Evolutionary conservation across 2,888 invertebrate genomes (phyloP), one percentile per base, ranked within the genome.

Genomic region (Pelosia muscerda): DNA sequence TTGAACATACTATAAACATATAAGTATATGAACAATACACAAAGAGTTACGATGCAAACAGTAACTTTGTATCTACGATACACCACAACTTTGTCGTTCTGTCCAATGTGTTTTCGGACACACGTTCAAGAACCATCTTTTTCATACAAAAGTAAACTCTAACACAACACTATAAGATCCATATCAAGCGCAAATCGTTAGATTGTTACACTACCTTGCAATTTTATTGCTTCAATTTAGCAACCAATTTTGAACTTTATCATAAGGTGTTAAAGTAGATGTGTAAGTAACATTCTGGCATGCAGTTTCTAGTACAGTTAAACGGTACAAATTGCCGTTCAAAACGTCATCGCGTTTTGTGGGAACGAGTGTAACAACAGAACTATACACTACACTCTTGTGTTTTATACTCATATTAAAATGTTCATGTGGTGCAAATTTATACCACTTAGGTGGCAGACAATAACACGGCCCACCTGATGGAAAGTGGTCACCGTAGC

Each of bases 311-410:
- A 81, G 79, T 78, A 82, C 75, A 81, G 83, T 85, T 86, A 87
- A 89, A 86, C 81, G 83, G 78, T 88, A 88, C 87, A 88, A 87
- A 90, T 88, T 87, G 86, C 84, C 83, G 85, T 88, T 90, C 86
- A 86, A 86, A 88, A 81, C 79, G 85, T 88, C 86, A 84, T 89
- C 85, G 85, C 82, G 84, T 85, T 88, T 86, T 86, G 87, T 87
- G 82, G 83, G 75, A 76, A 71, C 78, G 77, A 72, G 73, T 84
- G 80, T 85, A 83, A 86, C 82, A 78, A 78, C n/a, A n/a, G n/a
- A n/a, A n/a, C n/a, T n/a, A n/a, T n/a, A n/a, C n/a, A n/a, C 78
- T 74, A 79, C 72, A 78, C 76, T 72, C 74, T 74, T 75, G 79
- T 82, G 78, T 82, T 85, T 85, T 85, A 86, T 78, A 76, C 73